Evolutionary conservation across 2,113 vertebrate genomes (phyloP).

Genomic region (Trogon surrucura): DNA sequence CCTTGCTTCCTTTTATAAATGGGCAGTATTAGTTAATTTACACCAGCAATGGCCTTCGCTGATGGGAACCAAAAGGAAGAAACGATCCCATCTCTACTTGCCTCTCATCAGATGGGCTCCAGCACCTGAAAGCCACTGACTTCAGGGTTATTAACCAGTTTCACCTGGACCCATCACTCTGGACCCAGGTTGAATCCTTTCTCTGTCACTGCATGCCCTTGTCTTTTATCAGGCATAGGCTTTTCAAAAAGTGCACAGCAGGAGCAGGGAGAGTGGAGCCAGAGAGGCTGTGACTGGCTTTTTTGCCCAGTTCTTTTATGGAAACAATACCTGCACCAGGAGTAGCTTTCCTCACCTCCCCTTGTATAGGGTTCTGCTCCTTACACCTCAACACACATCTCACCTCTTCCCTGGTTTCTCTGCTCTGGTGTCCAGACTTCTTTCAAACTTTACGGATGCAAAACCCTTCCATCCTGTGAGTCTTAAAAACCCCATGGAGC

Average conservation of each 20-base stretch:
- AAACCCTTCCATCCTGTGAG: background rate
- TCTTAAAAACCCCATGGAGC: background rate
- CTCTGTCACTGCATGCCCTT: background rate
- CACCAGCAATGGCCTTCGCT: background rate
- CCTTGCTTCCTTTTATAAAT: background rate
- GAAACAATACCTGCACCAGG: background rate
- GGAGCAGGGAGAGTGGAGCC: background rate
- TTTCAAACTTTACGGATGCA: background rate
- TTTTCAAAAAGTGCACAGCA: background rate
- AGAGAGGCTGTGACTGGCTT: background rate
- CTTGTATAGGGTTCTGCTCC: background rate
- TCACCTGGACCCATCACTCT: background rate
- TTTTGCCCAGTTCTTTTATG: background rate
- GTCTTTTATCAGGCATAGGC: background rate
- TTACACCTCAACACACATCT: fast-evolving
- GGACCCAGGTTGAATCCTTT: background rate
- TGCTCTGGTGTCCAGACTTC: background rate
- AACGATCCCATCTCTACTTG: background rate
- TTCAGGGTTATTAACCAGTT: background rate
- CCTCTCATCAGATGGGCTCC: background rate
- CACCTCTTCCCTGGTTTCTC: background rate
- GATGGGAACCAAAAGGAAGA: background rate
- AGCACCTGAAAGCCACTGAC: background rate
- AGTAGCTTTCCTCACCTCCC: background rate
- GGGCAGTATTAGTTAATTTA: background rate